Evolutionary conservation across 2,797 vertebrate species (phyloP).

Genomic region (Paguma larvata): DNA sequence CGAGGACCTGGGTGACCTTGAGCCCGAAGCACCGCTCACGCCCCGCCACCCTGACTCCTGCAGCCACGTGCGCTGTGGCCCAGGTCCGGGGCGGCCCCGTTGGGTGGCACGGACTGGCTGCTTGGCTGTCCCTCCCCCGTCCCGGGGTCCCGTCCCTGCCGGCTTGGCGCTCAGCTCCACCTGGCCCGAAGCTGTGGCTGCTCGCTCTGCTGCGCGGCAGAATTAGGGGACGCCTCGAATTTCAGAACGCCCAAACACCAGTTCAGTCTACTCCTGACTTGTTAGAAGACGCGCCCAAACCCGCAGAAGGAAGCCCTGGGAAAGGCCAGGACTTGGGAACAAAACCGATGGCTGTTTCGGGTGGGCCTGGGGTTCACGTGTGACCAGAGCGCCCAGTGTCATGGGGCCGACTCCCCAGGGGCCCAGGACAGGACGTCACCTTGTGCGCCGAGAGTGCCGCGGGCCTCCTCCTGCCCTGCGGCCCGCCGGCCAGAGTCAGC

Average conservation of each 20-base stretch:
- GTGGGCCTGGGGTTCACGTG: background rate
- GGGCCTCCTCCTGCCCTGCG: background rate
- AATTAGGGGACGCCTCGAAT: background rate
- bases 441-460: fast-evolving
- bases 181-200: background rate
- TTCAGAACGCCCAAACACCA: background rate
- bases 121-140: background rate
- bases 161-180: background rate
- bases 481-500: background rate
- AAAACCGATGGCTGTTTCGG: background rate
- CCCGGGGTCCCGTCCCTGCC: fast-evolving
- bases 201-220: background rate
- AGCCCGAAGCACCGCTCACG: no score
- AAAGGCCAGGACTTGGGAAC: background rate
- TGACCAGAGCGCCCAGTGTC: background rate
- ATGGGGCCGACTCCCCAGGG: no score
- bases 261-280: background rate
- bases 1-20: background rate
- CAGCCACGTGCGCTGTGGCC: fast-evolving
- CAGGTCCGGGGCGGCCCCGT: background rate
- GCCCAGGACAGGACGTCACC: background rate
- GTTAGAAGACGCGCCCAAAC: background rate
- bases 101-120: background rate
- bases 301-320: fast-evolving
- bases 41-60: fast-evolving